phyloP scores from a whole-genome alignment of 1,140 invertebrate genomes.

The Neodiprion virginianus region DNA sequence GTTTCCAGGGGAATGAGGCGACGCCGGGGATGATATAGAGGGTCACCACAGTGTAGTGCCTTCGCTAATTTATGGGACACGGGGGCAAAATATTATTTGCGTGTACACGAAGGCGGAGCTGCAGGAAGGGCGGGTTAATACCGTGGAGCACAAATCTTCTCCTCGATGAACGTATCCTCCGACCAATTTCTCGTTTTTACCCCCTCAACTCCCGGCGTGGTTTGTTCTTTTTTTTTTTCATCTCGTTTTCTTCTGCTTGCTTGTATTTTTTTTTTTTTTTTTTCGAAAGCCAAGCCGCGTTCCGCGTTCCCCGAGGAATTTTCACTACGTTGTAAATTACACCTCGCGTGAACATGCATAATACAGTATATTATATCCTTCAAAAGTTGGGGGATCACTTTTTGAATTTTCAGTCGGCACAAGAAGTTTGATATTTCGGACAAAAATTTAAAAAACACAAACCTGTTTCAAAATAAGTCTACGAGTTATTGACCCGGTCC shows the following conservation, averaged over 20 bases:
- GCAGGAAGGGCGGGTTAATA: not conserved
- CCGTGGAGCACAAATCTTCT: not conserved
- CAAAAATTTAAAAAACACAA: too few relatives aligned
- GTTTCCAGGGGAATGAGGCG: not conserved
- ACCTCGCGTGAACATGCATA: not conserved
- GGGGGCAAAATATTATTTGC: constrained; percentile 2
- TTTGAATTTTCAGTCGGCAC: too few relatives aligned
- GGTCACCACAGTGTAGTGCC: not conserved
- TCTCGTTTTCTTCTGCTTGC: not conserved
- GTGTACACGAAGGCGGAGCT: not conserved
- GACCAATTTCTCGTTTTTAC: too few relatives aligned
- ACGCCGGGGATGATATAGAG: not conserved
- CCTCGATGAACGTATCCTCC: not conserved
- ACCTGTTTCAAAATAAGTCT: too few relatives aligned
- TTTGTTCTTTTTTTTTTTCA: not conserved
- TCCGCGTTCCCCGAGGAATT: too few relatives aligned
- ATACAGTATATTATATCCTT: too few relatives aligned
- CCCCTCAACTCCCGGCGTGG: not conserved
- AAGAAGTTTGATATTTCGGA: too few relatives aligned
- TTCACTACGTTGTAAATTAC: constrained; percentile 23
- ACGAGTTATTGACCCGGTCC: too few relatives aligned
- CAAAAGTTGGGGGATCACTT: too few relatives aligned
- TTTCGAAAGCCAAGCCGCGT: too few relatives aligned
- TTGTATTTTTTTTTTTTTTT: not conserved
- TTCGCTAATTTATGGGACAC: not conserved